phyloP scores from a whole-genome alignment of 2,888 invertebrate genomes.

The Hesperia comma region DNA sequence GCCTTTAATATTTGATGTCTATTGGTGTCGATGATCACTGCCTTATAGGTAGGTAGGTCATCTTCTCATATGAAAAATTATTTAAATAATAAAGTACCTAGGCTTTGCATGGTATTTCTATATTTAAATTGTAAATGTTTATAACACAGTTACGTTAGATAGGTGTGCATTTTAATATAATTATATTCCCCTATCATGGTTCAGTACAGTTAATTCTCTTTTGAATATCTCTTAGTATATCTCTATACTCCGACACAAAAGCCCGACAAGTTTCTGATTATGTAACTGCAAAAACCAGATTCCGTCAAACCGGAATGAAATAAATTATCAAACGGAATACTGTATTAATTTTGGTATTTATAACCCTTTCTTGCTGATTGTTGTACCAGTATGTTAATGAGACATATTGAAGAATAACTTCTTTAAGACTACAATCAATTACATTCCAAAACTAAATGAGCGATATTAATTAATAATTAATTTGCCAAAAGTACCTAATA shows the following conservation, averaged over 20 bases:
- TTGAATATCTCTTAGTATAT: conserved; percentile 26
- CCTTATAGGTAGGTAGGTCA: too few species aligned
- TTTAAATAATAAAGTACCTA: too few species aligned
- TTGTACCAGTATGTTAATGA: conserved; percentile 2
- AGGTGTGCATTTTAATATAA: background rate
- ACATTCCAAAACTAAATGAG: background rate
- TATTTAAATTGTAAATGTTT: too few species aligned
- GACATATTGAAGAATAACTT: background rate
- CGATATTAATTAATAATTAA: too few species aligned
- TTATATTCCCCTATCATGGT: background rate
- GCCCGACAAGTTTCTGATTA: conserved; percentile 36
- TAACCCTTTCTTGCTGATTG: conserved; percentile 20
- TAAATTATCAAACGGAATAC: conserved; percentile 28
- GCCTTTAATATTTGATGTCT: too few species aligned
- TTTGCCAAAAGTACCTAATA: too few species aligned
- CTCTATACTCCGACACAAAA: conserved; percentile 26
- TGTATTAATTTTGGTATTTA: conserved; percentile 31
- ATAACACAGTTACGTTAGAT: background rate
- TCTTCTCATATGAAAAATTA: too few species aligned
- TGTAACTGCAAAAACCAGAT: conserved; percentile 37
- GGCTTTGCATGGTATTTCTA: too few species aligned
- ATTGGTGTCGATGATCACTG: too few species aligned
- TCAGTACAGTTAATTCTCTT: conserved; percentile 25
- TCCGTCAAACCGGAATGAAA: conserved; percentile 34
- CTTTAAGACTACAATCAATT: background rate